Conservation (phyloP, 1,140 invertebrate species). For the Acromyrmex heyeri region DNA sequence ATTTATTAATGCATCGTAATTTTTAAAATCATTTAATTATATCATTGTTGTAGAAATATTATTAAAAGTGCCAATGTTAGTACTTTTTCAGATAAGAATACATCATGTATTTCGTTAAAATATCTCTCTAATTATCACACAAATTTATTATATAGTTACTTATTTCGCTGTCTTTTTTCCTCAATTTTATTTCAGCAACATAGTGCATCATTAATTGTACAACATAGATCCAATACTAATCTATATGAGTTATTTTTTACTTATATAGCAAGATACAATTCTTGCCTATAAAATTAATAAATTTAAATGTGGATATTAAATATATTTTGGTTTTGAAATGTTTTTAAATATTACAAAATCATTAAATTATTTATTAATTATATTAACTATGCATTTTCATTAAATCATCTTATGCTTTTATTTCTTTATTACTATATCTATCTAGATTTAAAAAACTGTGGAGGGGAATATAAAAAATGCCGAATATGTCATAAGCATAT, state of each 20-base stretch:
- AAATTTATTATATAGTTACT: background rate
- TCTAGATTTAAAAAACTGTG: background rate
- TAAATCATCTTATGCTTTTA: background rate
- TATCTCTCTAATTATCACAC: constrained; percentile 7
- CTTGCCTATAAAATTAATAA: background rate
- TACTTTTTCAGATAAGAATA: constrained; percentile 41
- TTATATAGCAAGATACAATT: constrained; percentile 6
- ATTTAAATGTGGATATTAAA: background rate
- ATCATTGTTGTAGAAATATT: constrained; percentile 34
- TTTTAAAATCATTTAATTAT: constrained; percentile 31
- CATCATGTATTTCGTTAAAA: constrained; percentile 33
- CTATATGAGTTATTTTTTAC: background rate
- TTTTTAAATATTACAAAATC: background rate
- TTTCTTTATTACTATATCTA: background rate
- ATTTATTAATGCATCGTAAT: constrained; percentile 14
- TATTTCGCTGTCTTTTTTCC: background rate
- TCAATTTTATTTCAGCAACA: background rate
- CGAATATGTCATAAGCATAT: background rate
- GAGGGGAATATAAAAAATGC: background rate
- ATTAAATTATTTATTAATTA: background rate
- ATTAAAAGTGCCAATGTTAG: constrained; percentile 66
- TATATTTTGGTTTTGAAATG: constrained; percentile 1
- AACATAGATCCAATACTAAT: constrained; percentile 8
- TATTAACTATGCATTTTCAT: background rate
- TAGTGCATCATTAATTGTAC: background rate